phyloP scores from a whole-genome alignment of 2,888 invertebrate genomes.

The Proisotoma minuta region DNA sequence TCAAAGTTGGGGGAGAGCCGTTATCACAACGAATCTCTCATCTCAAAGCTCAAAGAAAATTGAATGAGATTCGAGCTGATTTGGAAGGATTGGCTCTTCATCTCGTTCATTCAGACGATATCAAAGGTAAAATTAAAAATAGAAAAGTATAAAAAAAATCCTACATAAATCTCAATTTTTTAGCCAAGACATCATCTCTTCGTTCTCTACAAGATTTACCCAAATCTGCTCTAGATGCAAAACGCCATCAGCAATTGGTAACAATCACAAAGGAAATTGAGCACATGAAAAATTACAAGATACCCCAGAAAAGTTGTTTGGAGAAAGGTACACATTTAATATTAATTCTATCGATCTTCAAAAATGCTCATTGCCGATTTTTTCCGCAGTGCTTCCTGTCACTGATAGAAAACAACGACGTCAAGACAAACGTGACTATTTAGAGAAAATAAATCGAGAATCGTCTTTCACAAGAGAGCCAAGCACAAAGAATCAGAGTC shows the following conservation, averaged over 20 bases:
- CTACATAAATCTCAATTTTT: no score
- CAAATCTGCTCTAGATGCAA: conserved; percentile 27
- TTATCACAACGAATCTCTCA: conserved; percentile 33
- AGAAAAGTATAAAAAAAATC: no score
- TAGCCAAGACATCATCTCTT: conserved; percentile 34
- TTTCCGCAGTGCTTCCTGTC: no score
- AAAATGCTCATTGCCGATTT: neutral
- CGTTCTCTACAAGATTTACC: conserved; percentile 36
- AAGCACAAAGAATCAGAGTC: neutral
- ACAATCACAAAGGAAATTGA: conserved; percentile 33
- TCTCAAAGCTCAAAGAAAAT: conserved; percentile 30
- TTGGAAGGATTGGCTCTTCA: conserved; percentile 36
- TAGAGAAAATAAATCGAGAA: conserved; percentile 29
- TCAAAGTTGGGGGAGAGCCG: no score
- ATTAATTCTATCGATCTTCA: no score
- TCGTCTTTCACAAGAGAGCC: neutral
- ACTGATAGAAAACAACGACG: no score
- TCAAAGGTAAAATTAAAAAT: conserved; percentile 26
- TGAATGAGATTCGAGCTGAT: conserved; percentile 32
- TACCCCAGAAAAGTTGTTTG: conserved; percentile 15
- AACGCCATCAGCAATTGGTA: conserved; percentile 28
- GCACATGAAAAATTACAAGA: conserved; percentile 32
- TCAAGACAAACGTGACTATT: neutral
- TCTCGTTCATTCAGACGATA: conserved; percentile 28
- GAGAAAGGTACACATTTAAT: no score